phyloP scores from a whole-genome alignment of 2,797 vertebrate species.

The Molossus alvarezi region DNA sequence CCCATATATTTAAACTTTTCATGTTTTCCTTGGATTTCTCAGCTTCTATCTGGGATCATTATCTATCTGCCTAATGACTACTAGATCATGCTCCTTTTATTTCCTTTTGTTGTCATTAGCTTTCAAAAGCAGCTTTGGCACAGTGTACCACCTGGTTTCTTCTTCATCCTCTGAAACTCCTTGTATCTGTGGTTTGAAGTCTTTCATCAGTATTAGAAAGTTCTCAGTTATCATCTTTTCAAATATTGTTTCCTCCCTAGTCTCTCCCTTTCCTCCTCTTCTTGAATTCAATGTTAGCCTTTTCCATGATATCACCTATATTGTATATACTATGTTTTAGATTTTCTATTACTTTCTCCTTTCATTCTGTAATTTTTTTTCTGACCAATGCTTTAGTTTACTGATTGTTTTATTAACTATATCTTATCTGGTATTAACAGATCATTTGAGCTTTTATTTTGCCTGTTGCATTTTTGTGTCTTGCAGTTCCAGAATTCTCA shows the following conservation, averaged over 20 bases:
- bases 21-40: background rate
- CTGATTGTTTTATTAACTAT: background rate
- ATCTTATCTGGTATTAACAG: background rate
- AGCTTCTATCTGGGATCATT: background rate
- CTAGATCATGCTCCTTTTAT: too few species aligned
- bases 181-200: background rate
- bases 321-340: background rate
- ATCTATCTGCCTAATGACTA: background rate
- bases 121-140: too few species aligned
- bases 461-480: background rate
- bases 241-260: background rate
- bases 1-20: background rate
- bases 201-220: background rate
- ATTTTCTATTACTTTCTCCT: background rate
- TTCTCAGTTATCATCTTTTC: background rate
- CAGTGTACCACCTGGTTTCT: background rate
- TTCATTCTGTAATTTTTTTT: conserved; percentile 24
- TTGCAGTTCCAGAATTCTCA: background rate
- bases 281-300: background rate
- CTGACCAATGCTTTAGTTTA: background rate
- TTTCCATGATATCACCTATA: background rate
- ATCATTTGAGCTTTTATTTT: conserved; percentile 1
- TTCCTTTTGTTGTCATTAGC: too few species aligned
- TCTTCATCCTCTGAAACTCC: background rate
- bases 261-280: background rate